A percentile compares a stretch with the other conserved stretches of the same genome.
Evolutionary conservation across 2,797 vertebrate species (phyloP).

Genomic region (Esox masquinongy): DNA sequence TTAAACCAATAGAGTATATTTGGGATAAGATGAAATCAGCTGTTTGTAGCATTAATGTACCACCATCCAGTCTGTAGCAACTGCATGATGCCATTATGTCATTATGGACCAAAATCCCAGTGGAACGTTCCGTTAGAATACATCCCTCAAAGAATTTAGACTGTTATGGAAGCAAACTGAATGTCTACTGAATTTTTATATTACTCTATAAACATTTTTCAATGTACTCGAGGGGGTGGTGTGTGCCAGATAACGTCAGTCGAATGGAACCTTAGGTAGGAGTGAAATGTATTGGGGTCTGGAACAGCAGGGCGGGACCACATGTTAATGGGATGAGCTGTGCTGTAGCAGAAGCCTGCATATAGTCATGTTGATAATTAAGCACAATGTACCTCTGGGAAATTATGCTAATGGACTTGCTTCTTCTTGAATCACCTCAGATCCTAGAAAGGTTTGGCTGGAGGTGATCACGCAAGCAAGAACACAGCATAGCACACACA

Average conservation of each 20-base stretch:
- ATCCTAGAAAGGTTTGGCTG: slow-evolving; percentile 52
- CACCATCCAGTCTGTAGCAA: too few species aligned
- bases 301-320: slow-evolving; percentile 65
- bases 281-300: slow-evolving; percentile 31
- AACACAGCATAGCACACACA: neutral
- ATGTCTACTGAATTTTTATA: too few species aligned
- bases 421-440: slow-evolving; percentile 52
- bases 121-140: too few species aligned
- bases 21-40: too few species aligned
- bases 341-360: slow-evolving; percentile 57
- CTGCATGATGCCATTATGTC: too few species aligned
- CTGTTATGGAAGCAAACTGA: too few species aligned
- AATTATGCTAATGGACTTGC: slow-evolving; percentile 69
- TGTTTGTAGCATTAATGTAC: too few species aligned
- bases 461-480: slow-evolving; percentile 49
- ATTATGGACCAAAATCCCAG: too few species aligned
- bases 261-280: slow-evolving; percentile 51
- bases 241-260: slow-evolving; percentile 52
- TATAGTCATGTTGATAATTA: slow-evolving; percentile 69
- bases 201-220: too few species aligned
- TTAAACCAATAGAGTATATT: too few species aligned
- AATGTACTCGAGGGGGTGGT: slow-evolving; percentile 11
- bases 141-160: too few species aligned
- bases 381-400: slow-evolving; percentile 70
- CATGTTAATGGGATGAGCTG: slow-evolving; percentile 67